Evolutionary conservation across 2,888 invertebrate species (phyloP).

Genomic region (Gibbula magus): DNA sequence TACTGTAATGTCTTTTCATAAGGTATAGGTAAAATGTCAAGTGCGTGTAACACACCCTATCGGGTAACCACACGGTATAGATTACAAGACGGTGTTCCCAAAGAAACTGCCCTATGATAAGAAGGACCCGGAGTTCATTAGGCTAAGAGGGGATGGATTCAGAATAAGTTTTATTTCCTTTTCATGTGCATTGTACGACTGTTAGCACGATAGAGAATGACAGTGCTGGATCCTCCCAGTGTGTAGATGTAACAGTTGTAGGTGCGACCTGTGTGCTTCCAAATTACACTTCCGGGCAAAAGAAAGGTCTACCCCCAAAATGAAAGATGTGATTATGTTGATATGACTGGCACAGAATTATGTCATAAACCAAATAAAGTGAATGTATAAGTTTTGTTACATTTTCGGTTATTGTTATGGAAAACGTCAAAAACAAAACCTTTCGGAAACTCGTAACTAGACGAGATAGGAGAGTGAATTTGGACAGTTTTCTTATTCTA

Average conservation of each 20-base stretch:
- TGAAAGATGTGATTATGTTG: too few relatives aligned
- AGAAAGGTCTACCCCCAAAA: too few relatives aligned
- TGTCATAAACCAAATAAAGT: too few relatives aligned
- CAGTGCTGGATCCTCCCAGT: not conserved
- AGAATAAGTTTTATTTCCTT: not conserved
- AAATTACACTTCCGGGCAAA: too few relatives aligned
- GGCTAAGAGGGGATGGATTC: not conserved
- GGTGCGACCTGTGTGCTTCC: not conserved
- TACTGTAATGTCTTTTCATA: not conserved
- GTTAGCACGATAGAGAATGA: not conserved
- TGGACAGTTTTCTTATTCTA: too few relatives aligned
- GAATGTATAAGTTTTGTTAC: too few relatives aligned
- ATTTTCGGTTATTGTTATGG: too few relatives aligned
- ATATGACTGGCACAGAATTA: too few relatives aligned
- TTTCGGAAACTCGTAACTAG: too few relatives aligned
- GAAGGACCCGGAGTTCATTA: not conserved
- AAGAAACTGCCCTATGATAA: not conserved
- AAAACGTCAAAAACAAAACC: too few relatives aligned
- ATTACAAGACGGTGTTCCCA: not conserved
- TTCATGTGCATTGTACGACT: constrained; percentile 8
- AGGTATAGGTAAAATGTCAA: not conserved
- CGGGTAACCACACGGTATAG: not conserved
- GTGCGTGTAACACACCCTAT: not conserved
- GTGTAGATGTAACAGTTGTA: not conserved
- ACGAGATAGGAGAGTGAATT: too few relatives aligned